Conservation (phyloP, 2,113 vertebrate species). For the Trachemys scripta region DNA sequence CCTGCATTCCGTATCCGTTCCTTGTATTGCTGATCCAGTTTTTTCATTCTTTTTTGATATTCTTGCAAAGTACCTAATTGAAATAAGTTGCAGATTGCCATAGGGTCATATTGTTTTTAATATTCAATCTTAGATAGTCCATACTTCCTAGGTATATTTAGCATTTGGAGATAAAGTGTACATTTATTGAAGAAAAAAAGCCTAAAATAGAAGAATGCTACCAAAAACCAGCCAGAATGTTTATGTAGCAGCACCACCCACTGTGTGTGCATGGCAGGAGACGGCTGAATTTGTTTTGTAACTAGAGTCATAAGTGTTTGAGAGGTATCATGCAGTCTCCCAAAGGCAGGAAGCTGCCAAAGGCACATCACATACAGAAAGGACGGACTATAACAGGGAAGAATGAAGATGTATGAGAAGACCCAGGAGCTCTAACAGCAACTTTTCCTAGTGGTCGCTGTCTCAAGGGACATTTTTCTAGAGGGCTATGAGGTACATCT, state of each 20-base stretch:
- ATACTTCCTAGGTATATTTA: not conserved
- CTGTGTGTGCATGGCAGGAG: not conserved
- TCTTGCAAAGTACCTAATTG: slow-evolving; percentile 93
- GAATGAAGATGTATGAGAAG: not conserved
- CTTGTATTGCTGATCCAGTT: slow-evolving; percentile 97
- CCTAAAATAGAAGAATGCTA: not conserved
- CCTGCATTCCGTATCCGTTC: slow-evolving; percentile 97
- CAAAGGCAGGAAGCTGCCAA: not conserved
- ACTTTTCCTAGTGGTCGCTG: not conserved
- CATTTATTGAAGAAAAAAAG: not conserved
- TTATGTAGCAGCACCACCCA: not conserved
- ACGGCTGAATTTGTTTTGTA: not conserved
- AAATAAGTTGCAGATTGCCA: not conserved
- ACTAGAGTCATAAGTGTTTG: not conserved
- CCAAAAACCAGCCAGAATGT: not conserved
- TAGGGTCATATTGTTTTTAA: not conserved
- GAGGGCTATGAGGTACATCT: not conserved
- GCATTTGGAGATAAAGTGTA: not conserved
- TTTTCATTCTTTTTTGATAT: slow-evolving; percentile 99
- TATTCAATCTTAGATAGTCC: not conserved
- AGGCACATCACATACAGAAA: not conserved
- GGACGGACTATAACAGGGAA: not conserved
- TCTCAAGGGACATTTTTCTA: not conserved
- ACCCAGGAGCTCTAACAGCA: not conserved
- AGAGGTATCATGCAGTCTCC: not conserved